Evolutionary conservation across 1,140 invertebrate species (phyloP), one percentile per base, ranked within the genome.

Genomic region (Sitodiplosis mosellana): DNA sequence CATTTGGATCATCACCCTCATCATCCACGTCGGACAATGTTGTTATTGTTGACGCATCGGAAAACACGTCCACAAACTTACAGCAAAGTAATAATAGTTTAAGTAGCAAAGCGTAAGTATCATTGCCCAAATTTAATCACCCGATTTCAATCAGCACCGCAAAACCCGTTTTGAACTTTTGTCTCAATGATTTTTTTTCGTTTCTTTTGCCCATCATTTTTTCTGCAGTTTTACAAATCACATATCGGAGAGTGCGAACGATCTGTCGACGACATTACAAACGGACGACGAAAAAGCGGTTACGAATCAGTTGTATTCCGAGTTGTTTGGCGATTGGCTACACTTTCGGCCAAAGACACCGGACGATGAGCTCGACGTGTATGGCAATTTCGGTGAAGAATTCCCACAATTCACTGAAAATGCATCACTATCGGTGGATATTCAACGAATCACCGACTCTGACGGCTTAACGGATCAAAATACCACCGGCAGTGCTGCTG

Each of bases 301-400:
- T 4, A 21, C 42, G 22, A 34, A 40, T 36, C 21, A n/a, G 14
- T 41, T 48, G 8, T 55, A 50, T 48, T 63, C 63, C 43, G 63
- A 65, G 43, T 42, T 65, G 49, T 49, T 65, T 22, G 54, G 55
- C 36, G 60, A 65, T 51, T 61, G 79, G 78, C 69, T 82, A 63
- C 81, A 83, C 60, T 83, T 83, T 63, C 75, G 78, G 55, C 80
- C 80, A 49, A 82, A 82, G 68, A 81, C 79, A 43, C 75, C 75
- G 43, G 55, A 56, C 41, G 54, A 55, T 10, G 56, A 59, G 44
- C 62, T 64, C 48, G 61, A 64, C 7, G 52, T 68, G n/a, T 55
- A 58, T 17, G 56, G 58, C 17, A 61, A 67, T 54, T 18, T 33
- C 11, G 54, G 57, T 34, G 65, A 65, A 8, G 55, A 58, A 21